Evolutionary conservation across 2,113 vertebrate species (phyloP).

Genomic region (Erinaceus europaeus): DNA sequence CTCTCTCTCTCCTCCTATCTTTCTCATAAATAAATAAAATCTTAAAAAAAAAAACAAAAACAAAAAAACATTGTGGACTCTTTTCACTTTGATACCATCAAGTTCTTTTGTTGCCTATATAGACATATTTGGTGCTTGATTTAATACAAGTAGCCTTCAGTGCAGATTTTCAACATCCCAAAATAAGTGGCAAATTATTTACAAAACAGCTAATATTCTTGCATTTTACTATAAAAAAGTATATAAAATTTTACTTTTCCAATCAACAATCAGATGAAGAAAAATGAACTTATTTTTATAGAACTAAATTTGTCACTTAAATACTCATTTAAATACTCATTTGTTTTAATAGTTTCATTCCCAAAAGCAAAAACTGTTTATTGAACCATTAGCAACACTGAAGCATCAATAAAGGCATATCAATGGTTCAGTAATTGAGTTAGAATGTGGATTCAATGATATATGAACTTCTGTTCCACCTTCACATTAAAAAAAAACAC

Average conservation of each 20-base stretch:
- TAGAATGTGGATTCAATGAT: too few species aligned
- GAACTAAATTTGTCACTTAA: too few species aligned
- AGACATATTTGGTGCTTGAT: not conserved
- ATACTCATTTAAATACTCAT: constrained; percentile 4
- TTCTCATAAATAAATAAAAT: too few species aligned
- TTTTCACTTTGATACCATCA: not conserved
- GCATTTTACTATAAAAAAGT: not conserved
- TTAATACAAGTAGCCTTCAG: not conserved
- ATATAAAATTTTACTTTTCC: too few species aligned
- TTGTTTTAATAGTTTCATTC: not conserved
- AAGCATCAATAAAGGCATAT: too few species aligned
- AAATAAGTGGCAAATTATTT: not conserved
- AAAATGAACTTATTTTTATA: not conserved
- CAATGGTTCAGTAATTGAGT: too few species aligned
- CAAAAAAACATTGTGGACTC: not conserved
- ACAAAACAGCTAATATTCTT: not conserved
- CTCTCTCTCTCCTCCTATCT: too few species aligned
- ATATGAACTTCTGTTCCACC: too few species aligned
- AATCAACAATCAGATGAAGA: too few species aligned
- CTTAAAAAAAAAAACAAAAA: too few species aligned
- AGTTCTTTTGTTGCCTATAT: not conserved
- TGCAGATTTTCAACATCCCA: not conserved
- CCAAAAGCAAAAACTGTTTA: not conserved
- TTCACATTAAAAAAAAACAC: too few species aligned
- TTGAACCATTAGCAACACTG: too few species aligned